Conservation (phyloP, 2,113 vertebrate species). For the Mustela lutreola region DNA sequence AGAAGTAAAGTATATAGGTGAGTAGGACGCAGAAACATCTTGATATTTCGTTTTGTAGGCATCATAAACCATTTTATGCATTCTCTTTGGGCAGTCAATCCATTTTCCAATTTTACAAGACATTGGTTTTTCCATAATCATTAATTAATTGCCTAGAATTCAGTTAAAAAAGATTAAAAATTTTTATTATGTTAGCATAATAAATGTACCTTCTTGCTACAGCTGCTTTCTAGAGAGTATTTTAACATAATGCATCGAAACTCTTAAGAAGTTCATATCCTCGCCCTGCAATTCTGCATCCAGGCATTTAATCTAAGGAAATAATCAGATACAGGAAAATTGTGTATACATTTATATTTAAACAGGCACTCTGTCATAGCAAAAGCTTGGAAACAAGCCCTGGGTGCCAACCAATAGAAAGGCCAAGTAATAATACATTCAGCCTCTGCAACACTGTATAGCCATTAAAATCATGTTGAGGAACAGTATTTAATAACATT, state of each 20-base stretch:
- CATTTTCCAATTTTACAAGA: slow-evolving; percentile 35
- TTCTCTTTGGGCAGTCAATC: not conserved
- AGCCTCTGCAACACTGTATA: not conserved
- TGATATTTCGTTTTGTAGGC: not conserved
- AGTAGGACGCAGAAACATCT: not conserved
- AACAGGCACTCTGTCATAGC: not conserved
- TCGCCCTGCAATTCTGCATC: not conserved
- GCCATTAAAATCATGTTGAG: slow-evolving; percentile 22
- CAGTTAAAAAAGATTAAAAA: slow-evolving; percentile 28
- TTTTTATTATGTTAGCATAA: slow-evolving; percentile 24
- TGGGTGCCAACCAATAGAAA: not conserved
- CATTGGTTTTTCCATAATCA: slow-evolving; percentile 30
- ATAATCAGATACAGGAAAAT: slow-evolving; percentile 35
- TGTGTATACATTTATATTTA: not conserved
- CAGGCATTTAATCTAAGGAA: slow-evolving; percentile 11
- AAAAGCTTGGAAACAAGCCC: slow-evolving; percentile 10
- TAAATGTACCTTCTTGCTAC: not conserved
- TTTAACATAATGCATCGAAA: slow-evolving; percentile 36
- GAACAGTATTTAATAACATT: not conserved
- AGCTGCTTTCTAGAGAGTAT: slow-evolving; percentile 35
- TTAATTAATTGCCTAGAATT: slow-evolving; percentile 54
- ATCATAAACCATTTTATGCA: not conserved
- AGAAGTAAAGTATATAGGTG: slow-evolving; percentile 94
- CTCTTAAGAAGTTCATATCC: not conserved
- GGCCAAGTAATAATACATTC: slow-evolving; percentile 26